Evolutionary conservation across 2,888 invertebrate species (phyloP).

Genomic region (Lasius platythorax): DNA sequence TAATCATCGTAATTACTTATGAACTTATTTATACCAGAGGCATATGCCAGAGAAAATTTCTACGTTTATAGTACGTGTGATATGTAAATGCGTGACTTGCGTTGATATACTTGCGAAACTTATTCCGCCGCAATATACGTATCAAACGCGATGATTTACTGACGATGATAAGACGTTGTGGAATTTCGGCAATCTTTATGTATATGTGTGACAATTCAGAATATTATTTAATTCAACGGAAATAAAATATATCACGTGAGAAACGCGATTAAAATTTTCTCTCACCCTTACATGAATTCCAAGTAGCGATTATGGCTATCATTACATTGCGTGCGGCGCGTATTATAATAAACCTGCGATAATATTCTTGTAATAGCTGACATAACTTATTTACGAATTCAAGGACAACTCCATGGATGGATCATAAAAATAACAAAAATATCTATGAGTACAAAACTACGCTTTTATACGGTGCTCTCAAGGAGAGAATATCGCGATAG

Average conservation of each 20-base stretch:
- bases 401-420: neutral
- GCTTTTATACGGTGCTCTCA: neutral
- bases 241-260: neutral
- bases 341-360: neutral
- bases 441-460: neutral
- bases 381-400: conserved; percentile 14
- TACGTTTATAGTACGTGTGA: conserved; percentile 2
- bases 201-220: neutral
- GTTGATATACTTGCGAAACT: neutral
- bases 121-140: neutral
- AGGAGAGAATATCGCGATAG: neutral
- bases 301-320: neutral
- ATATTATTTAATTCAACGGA: neutral
- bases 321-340: neutral
- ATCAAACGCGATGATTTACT: neutral
- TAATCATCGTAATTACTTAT: neutral
- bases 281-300: neutral
- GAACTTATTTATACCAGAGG: conserved; percentile 2
- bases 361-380: neutral
- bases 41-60: neutral
- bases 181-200: neutral
- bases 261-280: neutral
- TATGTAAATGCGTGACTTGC: conserved; percentile 23
- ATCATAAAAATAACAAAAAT: conserved; percentile 1
- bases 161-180: conserved; percentile 5